Conservation (phyloP, 2,888 invertebrate species). For the Hemithea aestivaria region DNA sequence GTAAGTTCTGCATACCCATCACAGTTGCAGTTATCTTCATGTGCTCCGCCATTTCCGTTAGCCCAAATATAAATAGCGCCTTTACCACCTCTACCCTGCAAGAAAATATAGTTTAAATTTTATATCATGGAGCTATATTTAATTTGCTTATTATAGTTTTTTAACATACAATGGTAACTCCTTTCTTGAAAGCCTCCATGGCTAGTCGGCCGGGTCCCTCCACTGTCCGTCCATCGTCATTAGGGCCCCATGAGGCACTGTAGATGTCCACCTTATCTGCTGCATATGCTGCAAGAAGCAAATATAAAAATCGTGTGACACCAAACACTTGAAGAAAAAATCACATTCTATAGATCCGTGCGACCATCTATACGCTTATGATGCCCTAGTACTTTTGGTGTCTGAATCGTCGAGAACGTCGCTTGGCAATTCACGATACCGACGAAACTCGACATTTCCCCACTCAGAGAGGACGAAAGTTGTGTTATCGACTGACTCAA, state of each 20-base stretch:
- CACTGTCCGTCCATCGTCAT: constrained; percentile 92
- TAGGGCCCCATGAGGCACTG: constrained; percentile 96
- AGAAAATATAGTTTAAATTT: constrained; percentile 8
- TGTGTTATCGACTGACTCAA: too few species aligned
- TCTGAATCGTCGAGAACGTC: constrained; percentile 16
- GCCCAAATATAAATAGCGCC: constrained; percentile 96
- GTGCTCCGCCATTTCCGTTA: constrained; percentile 92
- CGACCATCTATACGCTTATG: constrained; percentile 2
- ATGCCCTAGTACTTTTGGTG: constrained; percentile 6
- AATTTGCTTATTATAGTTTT: too few species aligned
- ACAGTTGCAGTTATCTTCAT: constrained; percentile 92
- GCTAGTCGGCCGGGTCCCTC: constrained; percentile 93
- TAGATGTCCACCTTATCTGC: constrained; percentile 91
- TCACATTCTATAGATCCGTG: too few species aligned
- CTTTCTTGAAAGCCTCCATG: constrained; percentile 85
- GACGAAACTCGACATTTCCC: too few species aligned
- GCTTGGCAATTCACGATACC: not conserved
- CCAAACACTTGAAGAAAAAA: too few species aligned
- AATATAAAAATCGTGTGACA: too few species aligned
- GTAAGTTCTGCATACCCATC: constrained; percentile 85
- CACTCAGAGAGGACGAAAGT: too few species aligned
- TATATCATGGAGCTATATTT: too few species aligned
- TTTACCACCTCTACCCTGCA: constrained; percentile 86
- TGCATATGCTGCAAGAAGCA: constrained; percentile 72
- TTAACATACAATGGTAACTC: constrained; percentile 81